phyloP scores from a whole-genome alignment of 1,140 invertebrate genomes.

The Hyphantria cunea region DNA sequence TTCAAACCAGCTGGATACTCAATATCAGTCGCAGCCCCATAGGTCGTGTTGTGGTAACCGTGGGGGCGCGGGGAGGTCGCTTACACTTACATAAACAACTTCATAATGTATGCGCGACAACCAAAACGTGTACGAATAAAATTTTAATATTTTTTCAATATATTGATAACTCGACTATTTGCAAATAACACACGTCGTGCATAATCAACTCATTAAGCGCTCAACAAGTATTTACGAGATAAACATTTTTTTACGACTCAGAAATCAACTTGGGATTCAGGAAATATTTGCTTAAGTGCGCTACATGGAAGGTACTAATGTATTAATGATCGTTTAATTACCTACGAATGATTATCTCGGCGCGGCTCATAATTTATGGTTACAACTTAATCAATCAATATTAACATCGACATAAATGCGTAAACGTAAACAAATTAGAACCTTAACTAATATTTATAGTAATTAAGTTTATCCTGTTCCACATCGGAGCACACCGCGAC shows the following conservation, averaged over 20 bases:
- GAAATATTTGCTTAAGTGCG: constrained; percentile 1
- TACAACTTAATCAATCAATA: background rate
- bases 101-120: constrained; percentile 6
- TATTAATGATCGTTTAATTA: background rate
- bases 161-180: constrained; percentile 23
- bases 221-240: background rate
- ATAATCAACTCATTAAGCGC: constrained; percentile 23
- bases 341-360: background rate
- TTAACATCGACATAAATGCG: background rate
- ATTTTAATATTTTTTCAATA: constrained; percentile 48
- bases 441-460: background rate
- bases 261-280: constrained; percentile 8
- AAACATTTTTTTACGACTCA: constrained; percentile 8
- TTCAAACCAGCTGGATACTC: too few relatives aligned
- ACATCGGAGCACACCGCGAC: background rate
- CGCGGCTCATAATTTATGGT: background rate
- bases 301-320: background rate
- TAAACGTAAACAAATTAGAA: background rate
- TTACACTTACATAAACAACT: constrained; percentile 4
- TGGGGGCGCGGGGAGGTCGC: constrained; percentile 5
- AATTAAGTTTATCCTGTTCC: background rate
- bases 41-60: too few relatives aligned
- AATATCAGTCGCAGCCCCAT: too few relatives aligned
- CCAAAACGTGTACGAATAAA: constrained; percentile 15
- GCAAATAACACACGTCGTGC: constrained; percentile 21